These are phyloP conservation scores for Channa maculata DNA, from an alignment of 2,113 vertebrate species.

Conservation along the genomic window DNA sequence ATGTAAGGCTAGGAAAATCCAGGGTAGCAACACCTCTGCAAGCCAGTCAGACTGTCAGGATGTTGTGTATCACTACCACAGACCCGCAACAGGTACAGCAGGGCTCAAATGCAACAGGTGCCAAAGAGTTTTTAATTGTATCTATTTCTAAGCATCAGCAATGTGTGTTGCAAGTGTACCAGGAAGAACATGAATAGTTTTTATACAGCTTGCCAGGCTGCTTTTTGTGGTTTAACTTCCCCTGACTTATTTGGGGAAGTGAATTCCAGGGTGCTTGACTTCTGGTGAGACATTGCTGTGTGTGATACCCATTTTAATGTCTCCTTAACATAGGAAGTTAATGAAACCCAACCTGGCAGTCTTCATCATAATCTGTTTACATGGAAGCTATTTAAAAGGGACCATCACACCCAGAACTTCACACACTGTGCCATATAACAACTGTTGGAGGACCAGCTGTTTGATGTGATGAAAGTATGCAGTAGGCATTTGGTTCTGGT, in stretches of 20 bases:
- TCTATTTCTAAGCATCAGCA: not conserved
- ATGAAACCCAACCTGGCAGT: slow-evolving; percentile 33
- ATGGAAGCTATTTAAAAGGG: slow-evolving; percentile 34
- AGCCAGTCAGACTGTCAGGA: slow-evolving; percentile 70
- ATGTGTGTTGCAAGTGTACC: not conserved
- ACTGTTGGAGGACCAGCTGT: slow-evolving; percentile 14
- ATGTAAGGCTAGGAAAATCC: slow-evolving; percentile 41
- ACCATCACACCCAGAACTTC: not conserved
- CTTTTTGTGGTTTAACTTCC: slow-evolving; percentile 23
- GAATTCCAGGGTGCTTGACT: slow-evolving; percentile 15
- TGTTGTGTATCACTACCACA: slow-evolving; percentile 74
- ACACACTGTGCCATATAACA: slow-evolving; percentile 9
- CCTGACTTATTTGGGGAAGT: slow-evolving; percentile 30
- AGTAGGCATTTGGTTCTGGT: not conserved
- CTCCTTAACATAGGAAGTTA: slow-evolving; percentile 27
- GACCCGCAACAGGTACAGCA: slow-evolving; percentile 77
- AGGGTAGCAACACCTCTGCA: slow-evolving; percentile 55
- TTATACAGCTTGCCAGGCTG: slow-evolving; percentile 37
- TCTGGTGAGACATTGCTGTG: slow-evolving; percentile 15
- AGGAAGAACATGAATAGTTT: slow-evolving; percentile 24
- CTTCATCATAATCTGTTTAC: slow-evolving; percentile 48
- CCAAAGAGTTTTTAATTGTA: slow-evolving; percentile 1
- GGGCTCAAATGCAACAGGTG: slow-evolving; percentile 9
- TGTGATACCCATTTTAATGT: slow-evolving; percentile 11
- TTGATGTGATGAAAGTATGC: slow-evolving; percentile 9